Conservation (phyloP, 2,888 invertebrate species). For the Timema podura region DNA sequence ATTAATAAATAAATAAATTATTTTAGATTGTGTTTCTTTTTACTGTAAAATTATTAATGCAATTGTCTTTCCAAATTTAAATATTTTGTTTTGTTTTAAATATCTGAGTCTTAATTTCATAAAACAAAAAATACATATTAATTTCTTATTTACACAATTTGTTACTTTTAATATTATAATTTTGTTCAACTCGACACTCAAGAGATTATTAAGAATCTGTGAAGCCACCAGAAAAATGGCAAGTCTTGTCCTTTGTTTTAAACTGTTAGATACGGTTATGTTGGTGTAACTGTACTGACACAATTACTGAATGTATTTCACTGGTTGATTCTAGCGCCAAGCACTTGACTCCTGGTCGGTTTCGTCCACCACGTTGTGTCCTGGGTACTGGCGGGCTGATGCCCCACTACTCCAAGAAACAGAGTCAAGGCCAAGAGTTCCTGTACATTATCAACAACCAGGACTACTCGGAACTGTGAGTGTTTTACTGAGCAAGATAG, state of each 20-base stretch:
- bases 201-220: too few species aligned
- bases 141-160: too few species aligned
- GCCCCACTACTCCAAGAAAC: constrained; percentile 71
- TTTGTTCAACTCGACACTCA: too few species aligned
- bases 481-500: constrained; percentile 5
- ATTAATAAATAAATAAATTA: too few species aligned
- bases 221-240: too few species aligned
- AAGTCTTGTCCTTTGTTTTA: not conserved
- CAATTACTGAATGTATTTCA: constrained; percentile 16
- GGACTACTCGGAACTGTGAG: constrained; percentile 65
- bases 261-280: not conserved
- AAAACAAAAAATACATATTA: too few species aligned
- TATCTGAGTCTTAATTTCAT: too few species aligned
- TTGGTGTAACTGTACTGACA: not conserved
- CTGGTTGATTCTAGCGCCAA: constrained; percentile 51
- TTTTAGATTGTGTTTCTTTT: too few species aligned
- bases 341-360: constrained; percentile 62
- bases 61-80: too few species aligned
- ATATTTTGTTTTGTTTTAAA: too few species aligned
- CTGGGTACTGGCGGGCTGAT: constrained; percentile 77
- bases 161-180: too few species aligned
- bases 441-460: constrained; percentile 68
- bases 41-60: too few species aligned
- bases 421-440: constrained; percentile 77
- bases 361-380: constrained; percentile 69